Percentiles rank a stretch among this genome's conserved stretches.
phyloP scores from a whole-genome alignment of 2,113 vertebrate species.

The Candoia aspera region DNA sequence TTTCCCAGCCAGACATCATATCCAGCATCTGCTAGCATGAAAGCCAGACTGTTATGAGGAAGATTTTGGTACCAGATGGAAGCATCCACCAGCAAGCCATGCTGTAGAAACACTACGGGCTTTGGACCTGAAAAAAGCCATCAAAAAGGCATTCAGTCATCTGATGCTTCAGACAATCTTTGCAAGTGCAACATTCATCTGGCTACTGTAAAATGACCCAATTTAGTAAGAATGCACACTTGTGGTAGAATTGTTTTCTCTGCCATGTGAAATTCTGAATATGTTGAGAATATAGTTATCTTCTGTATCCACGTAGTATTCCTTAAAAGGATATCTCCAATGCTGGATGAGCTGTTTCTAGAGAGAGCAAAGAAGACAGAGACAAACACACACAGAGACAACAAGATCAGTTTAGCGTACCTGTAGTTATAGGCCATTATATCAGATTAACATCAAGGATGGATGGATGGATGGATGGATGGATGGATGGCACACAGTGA shows the following conservation, averaged over 20 bases:
- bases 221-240: neutral
- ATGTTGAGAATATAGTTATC: constrained; percentile 72
- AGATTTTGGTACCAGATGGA: constrained; percentile 85
- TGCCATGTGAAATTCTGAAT: constrained; percentile 70
- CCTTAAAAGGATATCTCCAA: constrained; percentile 68
- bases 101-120: constrained; percentile 82
- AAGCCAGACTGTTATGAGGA: constrained; percentile 83
- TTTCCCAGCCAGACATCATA: constrained; percentile 92
- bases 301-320: constrained; percentile 64
- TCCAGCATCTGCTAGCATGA: constrained; percentile 82
- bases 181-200: too few relatives aligned
- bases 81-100: constrained; percentile 84
- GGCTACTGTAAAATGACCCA: too few relatives aligned
- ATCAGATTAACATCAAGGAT: too few relatives aligned
- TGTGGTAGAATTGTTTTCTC: constrained; percentile 30
- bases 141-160: neutral
- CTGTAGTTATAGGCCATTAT: too few relatives aligned
- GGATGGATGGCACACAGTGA: too few relatives aligned
- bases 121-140: constrained; percentile 65
- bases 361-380: neutral
- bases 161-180: neutral
- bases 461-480: too few relatives aligned
- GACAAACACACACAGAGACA: neutral
- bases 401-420: neutral
- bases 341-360: constrained; percentile 67